phyloP scores from a whole-genome alignment of 2,797 vertebrate genomes.

The Tamandua tetradactyla region DNA sequence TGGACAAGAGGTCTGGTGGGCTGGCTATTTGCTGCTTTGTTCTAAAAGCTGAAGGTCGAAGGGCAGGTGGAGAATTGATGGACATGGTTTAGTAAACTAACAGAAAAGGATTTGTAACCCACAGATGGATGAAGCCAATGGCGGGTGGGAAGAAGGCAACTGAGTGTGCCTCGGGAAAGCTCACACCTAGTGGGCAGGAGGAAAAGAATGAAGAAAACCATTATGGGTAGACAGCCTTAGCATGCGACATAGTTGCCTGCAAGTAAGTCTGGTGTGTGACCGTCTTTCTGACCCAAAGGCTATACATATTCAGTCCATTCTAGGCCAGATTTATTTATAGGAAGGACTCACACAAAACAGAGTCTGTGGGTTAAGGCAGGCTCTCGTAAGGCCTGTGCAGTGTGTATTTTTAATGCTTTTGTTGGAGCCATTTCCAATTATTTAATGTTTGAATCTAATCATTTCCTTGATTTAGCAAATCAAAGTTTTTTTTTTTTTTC shows the following conservation, averaged over 20 bases:
- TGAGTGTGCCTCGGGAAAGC: neutral
- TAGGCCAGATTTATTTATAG: neutral
- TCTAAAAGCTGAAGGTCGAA: neutral
- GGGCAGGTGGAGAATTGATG: neutral
- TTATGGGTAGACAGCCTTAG: neutral
- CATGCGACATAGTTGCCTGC: neutral
- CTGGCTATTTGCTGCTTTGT: neutral
- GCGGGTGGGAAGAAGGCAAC: neutral
- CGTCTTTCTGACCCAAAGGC: neutral
- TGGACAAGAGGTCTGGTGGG: neutral
- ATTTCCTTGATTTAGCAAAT: constrained; percentile 87
- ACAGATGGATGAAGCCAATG: neutral
- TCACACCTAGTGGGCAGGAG: neutral
- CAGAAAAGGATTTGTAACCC: neutral
- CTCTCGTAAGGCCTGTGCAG: neutral
- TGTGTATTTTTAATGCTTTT: neutral
- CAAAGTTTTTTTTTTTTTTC: constrained; percentile 70
- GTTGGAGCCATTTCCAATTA: constrained; percentile 76
- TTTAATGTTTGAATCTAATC: constrained; percentile 84
- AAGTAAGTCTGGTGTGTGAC: neutral
- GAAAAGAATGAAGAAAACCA: neutral
- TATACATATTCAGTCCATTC: neutral
- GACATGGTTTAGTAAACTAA: accelerated
- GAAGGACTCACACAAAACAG: neutral
- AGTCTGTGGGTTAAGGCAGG: neutral